Percentiles rank a stretch among this genome's conserved stretches.
Conservation (phyloP, 1,140 invertebrate genomes). For the Musca vetustissima region DNA sequence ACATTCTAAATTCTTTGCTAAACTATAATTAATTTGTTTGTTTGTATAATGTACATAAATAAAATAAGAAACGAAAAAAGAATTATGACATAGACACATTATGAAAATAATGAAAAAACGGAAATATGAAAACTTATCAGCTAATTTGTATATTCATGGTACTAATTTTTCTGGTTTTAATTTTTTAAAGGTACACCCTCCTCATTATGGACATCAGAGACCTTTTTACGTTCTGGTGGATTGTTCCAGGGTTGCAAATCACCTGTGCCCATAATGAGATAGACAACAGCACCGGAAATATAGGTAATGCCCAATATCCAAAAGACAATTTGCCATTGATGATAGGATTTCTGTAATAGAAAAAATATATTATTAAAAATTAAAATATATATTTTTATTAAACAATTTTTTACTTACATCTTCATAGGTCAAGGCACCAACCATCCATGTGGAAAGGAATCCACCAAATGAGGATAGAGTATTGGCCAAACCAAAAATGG, state of each 20-base stretch:
- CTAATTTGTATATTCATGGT: constrained; percentile 12
- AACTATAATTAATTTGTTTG: background rate
- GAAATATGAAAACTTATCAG: background rate
- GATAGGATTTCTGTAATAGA: constrained; percentile 67
- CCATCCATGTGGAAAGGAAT: constrained; percentile 80
- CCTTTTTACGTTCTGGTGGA: constrained; percentile 48
- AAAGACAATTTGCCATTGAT: constrained; percentile 83
- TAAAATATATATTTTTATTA: constrained; percentile 18
- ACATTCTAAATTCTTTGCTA: too few species aligned
- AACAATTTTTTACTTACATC: constrained; percentile 65
- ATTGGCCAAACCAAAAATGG: constrained; percentile 88
- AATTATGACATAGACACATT: too few species aligned
- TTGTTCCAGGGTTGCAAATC: constrained; percentile 64
- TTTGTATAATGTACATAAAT: constrained; percentile 13
- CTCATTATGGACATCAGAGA: constrained; percentile 38
- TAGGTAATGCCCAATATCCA: constrained; percentile 78
- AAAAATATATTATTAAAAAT: constrained; percentile 26
- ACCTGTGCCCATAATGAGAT: constrained; percentile 69
- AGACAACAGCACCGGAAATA: constrained; percentile 68
- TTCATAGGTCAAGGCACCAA: constrained; percentile 77
- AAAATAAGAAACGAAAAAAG: background rate
- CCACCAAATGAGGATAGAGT: constrained; percentile 87
- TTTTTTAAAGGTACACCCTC: constrained; percentile 51
- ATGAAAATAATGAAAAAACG: background rate
- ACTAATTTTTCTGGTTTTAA: constrained; percentile 35